These are phyloP conservation scores for Diceros bicornis DNA, from an alignment of 2,797 vertebrate species.

Conservation along the genomic window DNA sequence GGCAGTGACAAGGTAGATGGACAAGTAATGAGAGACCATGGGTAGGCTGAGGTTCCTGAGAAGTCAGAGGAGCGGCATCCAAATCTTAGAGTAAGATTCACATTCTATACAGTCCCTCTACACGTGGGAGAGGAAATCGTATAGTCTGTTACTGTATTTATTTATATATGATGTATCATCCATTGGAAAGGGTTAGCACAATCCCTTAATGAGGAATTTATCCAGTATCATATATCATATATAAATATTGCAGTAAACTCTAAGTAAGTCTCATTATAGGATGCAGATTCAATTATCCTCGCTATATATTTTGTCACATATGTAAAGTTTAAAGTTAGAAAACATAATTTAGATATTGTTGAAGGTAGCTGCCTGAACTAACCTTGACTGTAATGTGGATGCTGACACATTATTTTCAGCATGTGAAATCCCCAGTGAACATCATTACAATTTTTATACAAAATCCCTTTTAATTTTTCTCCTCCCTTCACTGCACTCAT, in stretches of 20 bases:
- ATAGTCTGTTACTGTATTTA: not conserved
- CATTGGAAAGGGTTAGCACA: not conserved
- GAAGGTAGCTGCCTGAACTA: no score
- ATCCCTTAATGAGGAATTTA: not conserved
- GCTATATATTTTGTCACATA: no score
- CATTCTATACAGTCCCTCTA: not conserved
- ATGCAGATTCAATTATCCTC: no score
- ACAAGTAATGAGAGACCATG: not conserved
- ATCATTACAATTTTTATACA: not conserved
- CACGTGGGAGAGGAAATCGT: not conserved
- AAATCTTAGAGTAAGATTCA: not conserved
- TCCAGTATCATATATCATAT: no score
- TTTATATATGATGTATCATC: not conserved
- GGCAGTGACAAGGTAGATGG: not conserved
- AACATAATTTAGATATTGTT: no score
- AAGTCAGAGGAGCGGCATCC: not conserved
- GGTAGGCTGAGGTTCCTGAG: not conserved
- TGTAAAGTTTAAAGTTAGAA: no score
- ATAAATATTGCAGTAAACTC: no score
- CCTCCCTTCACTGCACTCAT: not conserved
- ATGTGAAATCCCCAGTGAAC: not conserved
- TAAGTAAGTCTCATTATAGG: no score
- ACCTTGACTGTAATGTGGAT: not conserved
- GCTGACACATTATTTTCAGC: not conserved
- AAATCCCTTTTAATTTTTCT: not conserved